Evolutionary conservation across 2,888 invertebrate species (phyloP).

Genomic region (Agrochola macilenta): DNA sequence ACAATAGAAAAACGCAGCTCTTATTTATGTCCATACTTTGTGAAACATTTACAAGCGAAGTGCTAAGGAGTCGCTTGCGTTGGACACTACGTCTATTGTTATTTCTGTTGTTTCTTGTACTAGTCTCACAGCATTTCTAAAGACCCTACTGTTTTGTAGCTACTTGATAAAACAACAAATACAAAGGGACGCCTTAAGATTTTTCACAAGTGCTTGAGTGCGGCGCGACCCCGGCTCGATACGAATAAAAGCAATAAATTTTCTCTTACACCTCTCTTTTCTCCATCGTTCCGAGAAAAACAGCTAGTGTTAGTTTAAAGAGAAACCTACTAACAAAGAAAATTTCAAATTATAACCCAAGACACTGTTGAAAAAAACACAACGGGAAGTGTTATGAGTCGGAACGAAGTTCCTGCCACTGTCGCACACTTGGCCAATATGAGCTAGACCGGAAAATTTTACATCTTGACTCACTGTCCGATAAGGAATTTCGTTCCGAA

Average conservation of each 20-base stretch:
- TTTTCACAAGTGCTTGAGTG: constrained; percentile 17
- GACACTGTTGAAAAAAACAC: not conserved
- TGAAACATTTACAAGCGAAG: constrained; percentile 25
- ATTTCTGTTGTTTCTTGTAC: constrained; percentile 18
- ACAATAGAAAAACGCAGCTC: not conserved
- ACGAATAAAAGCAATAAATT: constrained; percentile 58
- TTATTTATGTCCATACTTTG: constrained; percentile 11
- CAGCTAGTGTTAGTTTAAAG: not conserved
- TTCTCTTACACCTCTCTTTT: constrained; percentile 5
- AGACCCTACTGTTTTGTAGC: not conserved
- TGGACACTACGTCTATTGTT: constrained; percentile 36
- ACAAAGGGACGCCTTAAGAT: constrained; percentile 12
- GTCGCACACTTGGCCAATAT: not conserved
- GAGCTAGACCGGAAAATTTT: not conserved
- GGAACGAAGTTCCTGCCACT: not conserved
- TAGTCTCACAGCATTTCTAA: not conserved
- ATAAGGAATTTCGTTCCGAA: not conserved
- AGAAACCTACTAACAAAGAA: not conserved
- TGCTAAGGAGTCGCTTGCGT: constrained; percentile 15
- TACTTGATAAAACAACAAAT: constrained; percentile 1
- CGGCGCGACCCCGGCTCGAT: constrained; percentile 2
- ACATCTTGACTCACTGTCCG: not conserved
- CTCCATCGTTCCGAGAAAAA: not conserved
- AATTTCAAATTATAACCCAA: not conserved
- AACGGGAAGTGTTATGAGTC: not conserved